These are phyloP conservation scores for Homarus americanus DNA, from an alignment of 1,140 invertebrate species.

Conservation along the genomic window DNA sequence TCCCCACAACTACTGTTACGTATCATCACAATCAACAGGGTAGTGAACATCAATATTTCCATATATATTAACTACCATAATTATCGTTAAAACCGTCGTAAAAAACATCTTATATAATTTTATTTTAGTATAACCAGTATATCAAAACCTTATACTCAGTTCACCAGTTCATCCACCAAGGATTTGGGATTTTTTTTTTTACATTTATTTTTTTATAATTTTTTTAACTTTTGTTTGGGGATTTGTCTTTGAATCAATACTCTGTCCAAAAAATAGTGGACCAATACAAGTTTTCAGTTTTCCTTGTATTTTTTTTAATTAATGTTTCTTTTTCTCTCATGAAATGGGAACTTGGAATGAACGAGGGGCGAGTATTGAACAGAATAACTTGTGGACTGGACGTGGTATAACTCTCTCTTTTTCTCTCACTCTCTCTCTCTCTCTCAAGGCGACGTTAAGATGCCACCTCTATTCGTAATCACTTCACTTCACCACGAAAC, in stretches of 20 bases:
- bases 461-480: too few species aligned
- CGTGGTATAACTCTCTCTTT: too few species aligned
- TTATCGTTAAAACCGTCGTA: not conserved
- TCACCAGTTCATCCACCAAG: not conserved
- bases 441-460: too few species aligned
- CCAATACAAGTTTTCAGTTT: not conserved
- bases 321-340: not conserved
- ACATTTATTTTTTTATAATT: not conserved
- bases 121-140: not conserved
- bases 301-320: not conserved
- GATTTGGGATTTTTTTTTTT: not conserved
- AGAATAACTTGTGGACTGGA: too few species aligned
- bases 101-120: constrained; percentile 6
- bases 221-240: not conserved
- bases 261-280: not conserved
- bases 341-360: too few species aligned
- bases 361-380: too few species aligned
- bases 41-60: not conserved
- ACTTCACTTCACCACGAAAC: too few species aligned
- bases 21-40: not conserved
- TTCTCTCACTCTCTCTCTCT: too few species aligned
- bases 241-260: not conserved
- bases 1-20: not conserved
- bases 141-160: not conserved
- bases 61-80: not conserved